Evolutionary conservation across 2,888 invertebrate genomes (phyloP).

Genomic region (Frankliniella intonsa): DNA sequence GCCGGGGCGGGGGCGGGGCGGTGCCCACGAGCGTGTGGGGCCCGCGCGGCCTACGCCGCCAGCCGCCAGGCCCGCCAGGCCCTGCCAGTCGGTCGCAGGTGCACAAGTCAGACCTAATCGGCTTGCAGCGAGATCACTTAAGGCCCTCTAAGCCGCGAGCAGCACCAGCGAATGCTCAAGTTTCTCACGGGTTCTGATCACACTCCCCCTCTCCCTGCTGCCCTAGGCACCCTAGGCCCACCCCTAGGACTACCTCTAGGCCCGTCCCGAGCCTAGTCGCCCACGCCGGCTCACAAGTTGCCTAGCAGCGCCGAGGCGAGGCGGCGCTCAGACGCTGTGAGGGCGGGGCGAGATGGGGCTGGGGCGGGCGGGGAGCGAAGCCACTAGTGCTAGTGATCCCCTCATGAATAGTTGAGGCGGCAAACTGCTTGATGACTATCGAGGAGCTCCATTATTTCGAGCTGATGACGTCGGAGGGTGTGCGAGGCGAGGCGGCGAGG

Average conservation of each 20-base stretch:
- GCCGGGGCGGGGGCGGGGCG: background rate
- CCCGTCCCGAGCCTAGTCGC: no score
- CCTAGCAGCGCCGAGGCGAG: no score
- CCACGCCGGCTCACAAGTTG: no score
- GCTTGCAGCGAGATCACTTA: background rate
- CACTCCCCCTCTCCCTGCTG: background rate
- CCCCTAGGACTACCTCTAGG: no score
- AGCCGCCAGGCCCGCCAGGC: no score
- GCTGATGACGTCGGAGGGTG: background rate
- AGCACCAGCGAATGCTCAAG: background rate
- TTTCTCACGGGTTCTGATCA: slow-evolving; percentile 22
- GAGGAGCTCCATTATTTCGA: slow-evolving; percentile 4
- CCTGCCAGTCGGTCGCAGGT: no score
- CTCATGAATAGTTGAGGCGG: slow-evolving; percentile 7
- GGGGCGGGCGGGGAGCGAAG: background rate
- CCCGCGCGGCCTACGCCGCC: background rate
- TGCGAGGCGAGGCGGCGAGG: no score
- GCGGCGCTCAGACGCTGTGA: no score
- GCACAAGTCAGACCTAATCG: background rate
- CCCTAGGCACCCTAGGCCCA: background rate
- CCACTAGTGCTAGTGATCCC: background rate
- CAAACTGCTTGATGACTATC: slow-evolving; percentile 10
- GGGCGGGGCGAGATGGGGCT: no score
- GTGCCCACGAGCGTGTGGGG: no score
- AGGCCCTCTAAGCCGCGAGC: background rate